Percentiles rank a stretch among this genome's conserved stretches.
Evolutionary conservation across 2,113 vertebrate genomes (phyloP).

Genomic region (Myrmecobius fasciatus): DNA sequence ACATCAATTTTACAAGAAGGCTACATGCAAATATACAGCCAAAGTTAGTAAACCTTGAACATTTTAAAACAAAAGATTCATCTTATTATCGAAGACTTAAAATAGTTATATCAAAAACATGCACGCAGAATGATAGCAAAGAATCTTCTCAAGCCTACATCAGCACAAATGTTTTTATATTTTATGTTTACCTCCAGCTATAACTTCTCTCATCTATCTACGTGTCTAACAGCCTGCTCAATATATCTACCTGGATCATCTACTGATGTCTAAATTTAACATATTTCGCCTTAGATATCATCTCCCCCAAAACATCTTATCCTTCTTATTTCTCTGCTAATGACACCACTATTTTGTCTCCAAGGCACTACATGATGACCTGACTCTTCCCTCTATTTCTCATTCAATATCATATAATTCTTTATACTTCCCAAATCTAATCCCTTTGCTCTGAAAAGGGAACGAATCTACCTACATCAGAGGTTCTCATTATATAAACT

Average conservation of each 20-base stretch:
- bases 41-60: conserved; percentile 47
- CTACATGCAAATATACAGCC: background rate
- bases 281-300: background rate
- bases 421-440: background rate
- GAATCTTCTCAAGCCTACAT: conserved; percentile 14
- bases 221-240: background rate
- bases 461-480: background rate
- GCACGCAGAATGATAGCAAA: background rate
- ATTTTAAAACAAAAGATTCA: conserved; percentile 17
- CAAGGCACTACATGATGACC: background rate
- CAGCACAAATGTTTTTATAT: background rate
- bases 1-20: background rate
- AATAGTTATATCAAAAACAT: background rate
- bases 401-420: background rate
- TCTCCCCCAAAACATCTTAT: conserved; percentile 4
- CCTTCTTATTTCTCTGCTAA: background rate
- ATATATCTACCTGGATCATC: background rate
- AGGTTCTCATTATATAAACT: background rate
- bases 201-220: conserved; percentile 5
- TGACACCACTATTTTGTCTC: background rate
- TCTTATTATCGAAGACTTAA: conserved; percentile 28
- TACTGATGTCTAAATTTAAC: background rate
- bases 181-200: background rate
- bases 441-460: background rate
- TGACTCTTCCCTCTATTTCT: background rate